A percentile compares a stretch with the other conserved stretches of the same genome.
phyloP scores from a whole-genome alignment of 1,140 invertebrate genomes.

The Cotesia typhae region DNA sequence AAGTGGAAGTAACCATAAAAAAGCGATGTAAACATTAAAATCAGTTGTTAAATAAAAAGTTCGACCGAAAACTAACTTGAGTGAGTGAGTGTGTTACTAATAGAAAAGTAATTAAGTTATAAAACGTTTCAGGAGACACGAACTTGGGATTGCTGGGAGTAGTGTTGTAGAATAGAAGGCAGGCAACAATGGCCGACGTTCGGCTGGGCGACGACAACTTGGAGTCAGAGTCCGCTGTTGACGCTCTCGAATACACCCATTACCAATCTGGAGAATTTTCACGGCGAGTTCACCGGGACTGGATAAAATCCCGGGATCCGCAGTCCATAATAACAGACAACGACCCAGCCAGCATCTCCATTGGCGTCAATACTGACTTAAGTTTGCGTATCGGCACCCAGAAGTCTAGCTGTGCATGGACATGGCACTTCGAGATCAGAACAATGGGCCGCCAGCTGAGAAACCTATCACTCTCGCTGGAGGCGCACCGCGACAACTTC shows the following conservation, averaged over 20 bases:
- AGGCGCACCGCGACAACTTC: conserved; percentile 79
- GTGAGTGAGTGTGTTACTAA: too few species aligned
- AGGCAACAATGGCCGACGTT: conserved; percentile 33
- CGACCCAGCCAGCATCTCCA: conserved; percentile 14
- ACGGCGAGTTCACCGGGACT: conserved; percentile 36
- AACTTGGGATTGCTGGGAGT: not conserved
- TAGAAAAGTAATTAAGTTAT: too few species aligned
- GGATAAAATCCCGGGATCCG: conserved; percentile 40
- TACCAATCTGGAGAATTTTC: conserved; percentile 35
- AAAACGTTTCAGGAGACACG: too few species aligned
- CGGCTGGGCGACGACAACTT: conserved; percentile 29
- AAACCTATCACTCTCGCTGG: conserved; percentile 76
- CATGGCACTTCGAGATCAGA: conserved; percentile 47
- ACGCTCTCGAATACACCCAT: conserved; percentile 10
- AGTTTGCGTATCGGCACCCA: conserved; percentile 39
- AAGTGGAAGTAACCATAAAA: conserved; percentile 2
- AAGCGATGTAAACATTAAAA: too few species aligned
- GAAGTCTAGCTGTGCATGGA: conserved; percentile 32
- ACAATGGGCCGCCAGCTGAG: conserved; percentile 58
- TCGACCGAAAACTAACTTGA: too few species aligned
- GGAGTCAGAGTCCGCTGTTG: conserved; percentile 19
- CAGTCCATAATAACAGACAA: conserved; percentile 31
- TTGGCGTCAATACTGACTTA: conserved; percentile 29
- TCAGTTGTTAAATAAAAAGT: too few species aligned
- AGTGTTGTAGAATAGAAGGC: not conserved